A percentile compares a stretch with the other conserved stretches of the same genome.
Conservation (phyloP, 2,888 invertebrate genomes). For the Sacculina carcini region DNA sequence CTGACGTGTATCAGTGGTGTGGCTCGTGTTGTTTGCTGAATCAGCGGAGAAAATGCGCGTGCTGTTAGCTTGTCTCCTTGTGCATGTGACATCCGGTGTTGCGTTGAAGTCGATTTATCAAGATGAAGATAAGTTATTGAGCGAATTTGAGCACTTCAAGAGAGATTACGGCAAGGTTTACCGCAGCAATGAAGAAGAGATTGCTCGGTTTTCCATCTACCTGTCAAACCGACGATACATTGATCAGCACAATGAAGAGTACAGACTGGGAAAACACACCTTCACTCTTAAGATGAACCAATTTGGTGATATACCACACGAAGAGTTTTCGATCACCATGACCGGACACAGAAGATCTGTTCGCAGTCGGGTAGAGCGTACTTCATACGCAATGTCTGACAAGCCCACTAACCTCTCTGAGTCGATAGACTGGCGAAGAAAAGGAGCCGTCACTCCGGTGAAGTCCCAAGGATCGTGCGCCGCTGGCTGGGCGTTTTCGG, state of each 20-base stretch:
- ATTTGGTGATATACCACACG: conserved; percentile 48
- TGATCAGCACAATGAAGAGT: conserved; percentile 41
- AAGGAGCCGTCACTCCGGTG: conserved; percentile 20
- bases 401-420: conserved; percentile 22
- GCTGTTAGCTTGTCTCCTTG: too few species aligned
- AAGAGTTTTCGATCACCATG: conserved; percentile 40
- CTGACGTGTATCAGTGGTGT: too few species aligned
- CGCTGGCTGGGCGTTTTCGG: conserved; percentile 26
- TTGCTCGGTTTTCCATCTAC: conserved; percentile 61
- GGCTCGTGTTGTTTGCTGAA: too few species aligned
- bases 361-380: background rate
- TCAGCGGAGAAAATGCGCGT: too few species aligned
- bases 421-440: conserved; percentile 19
- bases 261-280: conserved; percentile 14
- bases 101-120: too few species aligned
- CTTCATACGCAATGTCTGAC: conserved; percentile 6
- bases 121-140: too few species aligned
- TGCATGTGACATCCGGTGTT: too few species aligned
- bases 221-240: conserved; percentile 62
- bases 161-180: conserved; percentile 29
- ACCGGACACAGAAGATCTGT: conserved; percentile 37
- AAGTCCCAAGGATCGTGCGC: conserved; percentile 24
- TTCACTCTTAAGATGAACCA: conserved; percentile 15
- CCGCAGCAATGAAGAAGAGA: conserved; percentile 42
- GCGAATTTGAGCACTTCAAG: conserved; percentile 13